Evolutionary conservation across 2,888 invertebrate species (phyloP), one percentile per base, ranked within the genome.

Genomic region (Athrips mouffetella): DNA sequence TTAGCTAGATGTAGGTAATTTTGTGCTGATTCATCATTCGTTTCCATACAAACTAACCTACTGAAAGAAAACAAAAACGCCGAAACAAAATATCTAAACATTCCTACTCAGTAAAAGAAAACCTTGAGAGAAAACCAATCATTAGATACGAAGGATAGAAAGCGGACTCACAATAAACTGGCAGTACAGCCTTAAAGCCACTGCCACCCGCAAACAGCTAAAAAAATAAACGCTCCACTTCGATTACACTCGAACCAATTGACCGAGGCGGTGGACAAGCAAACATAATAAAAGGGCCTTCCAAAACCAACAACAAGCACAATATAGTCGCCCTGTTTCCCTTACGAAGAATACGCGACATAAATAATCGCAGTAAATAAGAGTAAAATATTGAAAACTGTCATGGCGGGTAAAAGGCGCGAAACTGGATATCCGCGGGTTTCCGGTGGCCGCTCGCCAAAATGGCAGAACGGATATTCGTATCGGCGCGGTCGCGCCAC

Each of bases 331-430:
- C 65, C 65, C 62, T 62, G 74, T 72, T 77, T 76, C 72, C 74
- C 71, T 60, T 59, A 52, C 70, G 59, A 84, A 83, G 83, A 84
- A 86, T 80, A 69, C 70, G 59, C 59, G 69, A 76, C 82, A 88
- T 85, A 87, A 86, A 87, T 87, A 87, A 88, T 80, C 65, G 76
- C 84, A 73, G 81, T 88, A 87, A 88, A 88, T 88, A 88, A 87
- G 80, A 80, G 81, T 84, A 82, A 87, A 86, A 87, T 88, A 88
- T 88, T 81, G 88, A 78, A 84, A 86, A 88, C 68, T 84, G 88
- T 87, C 88, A 83, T 75, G 76, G 80, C 76, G 78, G 75, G 74
- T 66, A 81, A 83, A 81, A 81, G 76, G 80, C 78, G 80, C 76
- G 83, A 76, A 81, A 81, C 80, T 82, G 85, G 82, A 86, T 86